These are phyloP conservation scores for Philhelius pedissequus DNA, from an alignment of 2,888 invertebrate genomes.

Conservation along the genomic window DNA sequence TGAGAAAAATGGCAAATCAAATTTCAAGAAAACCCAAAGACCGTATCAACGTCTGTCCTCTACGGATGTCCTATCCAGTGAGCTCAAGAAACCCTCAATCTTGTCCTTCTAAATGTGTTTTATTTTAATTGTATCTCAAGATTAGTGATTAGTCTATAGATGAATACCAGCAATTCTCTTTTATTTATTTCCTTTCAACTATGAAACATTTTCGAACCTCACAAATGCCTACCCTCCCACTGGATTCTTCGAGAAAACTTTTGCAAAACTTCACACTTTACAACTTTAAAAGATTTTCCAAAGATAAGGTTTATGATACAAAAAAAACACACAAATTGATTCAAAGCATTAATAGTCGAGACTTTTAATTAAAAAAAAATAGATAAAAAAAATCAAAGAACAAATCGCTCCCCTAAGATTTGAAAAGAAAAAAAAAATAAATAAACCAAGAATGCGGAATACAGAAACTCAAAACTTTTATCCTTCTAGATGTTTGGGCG, in stretches of 20 bases:
- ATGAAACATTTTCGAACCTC: neutral
- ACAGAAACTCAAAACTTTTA: neutral
- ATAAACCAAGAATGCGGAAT: neutral
- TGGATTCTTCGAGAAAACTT: neutral
- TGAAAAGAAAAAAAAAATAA: neutral
- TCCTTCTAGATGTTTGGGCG: neutral
- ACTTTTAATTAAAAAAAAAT: neutral
- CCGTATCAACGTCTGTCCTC: too few species aligned
- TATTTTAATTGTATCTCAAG: neutral
- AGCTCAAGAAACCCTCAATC: too few species aligned
- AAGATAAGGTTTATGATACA: neutral
- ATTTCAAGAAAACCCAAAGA: too few species aligned
- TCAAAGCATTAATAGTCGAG: neutral
- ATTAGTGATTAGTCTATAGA: too few species aligned
- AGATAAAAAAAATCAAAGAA: neutral
- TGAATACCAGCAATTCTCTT: neutral
- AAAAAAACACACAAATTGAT: neutral
- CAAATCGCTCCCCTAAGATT: neutral
- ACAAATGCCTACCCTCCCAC: too few species aligned
- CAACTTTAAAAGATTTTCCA: neutral
- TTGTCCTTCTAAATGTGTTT: too few species aligned
- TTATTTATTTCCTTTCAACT: neutral
- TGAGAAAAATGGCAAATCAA: too few species aligned
- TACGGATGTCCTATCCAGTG: too few species aligned
- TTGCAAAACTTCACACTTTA: neutral